Base-by-base conservation (phyloP, 2,113 vertebrate species). In the Pagrus major region DNA sequence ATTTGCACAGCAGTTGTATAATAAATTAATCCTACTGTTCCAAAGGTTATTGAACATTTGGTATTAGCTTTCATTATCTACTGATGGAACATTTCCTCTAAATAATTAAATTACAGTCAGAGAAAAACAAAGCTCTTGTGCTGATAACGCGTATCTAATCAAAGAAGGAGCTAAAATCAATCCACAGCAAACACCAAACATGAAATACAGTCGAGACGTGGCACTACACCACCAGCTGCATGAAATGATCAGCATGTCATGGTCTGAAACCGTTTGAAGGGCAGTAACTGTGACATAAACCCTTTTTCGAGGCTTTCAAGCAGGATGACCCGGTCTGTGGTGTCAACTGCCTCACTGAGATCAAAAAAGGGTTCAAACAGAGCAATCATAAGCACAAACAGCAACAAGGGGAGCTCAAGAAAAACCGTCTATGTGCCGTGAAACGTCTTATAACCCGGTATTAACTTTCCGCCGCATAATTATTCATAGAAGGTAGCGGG, bases 251-350 rank as follows among this genome's bases (percentile, higher is more conserved):
- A 69, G 51, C 29, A 42, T 78, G 56, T 63, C 61, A 49, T 78
- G 80, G 60, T 54, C 15, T 60, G 29, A 70, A n/a, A 52, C 46
- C 27, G 21, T 89, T 87, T 83, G 71, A 85, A 89, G 79, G 63
- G 64, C 69, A 71, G 46, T 58, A 69, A 77, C 83, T 83, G 77
- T 82, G 82, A 88, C 86, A 83, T 71, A 56, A 81, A 83, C 69
- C 72, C 68, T 61, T 81, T 86, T 85, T 54, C 0, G 8, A 72
- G 66, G 87, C 84, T 87, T 89, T 87, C 58, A 73, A 80, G 86
- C 47, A 37, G 46, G 37, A 60, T 82, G 86, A 86, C 88, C 81
- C 54, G 74, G 73, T 74, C 71, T 41, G 51, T 4, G 44, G 54
- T 78, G 80, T 88, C 87, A 84, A 72, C 65, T n/a, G 69, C 61